phyloP scores from a whole-genome alignment of 2,888 invertebrate species.

The Odontothrips loti region DNA sequence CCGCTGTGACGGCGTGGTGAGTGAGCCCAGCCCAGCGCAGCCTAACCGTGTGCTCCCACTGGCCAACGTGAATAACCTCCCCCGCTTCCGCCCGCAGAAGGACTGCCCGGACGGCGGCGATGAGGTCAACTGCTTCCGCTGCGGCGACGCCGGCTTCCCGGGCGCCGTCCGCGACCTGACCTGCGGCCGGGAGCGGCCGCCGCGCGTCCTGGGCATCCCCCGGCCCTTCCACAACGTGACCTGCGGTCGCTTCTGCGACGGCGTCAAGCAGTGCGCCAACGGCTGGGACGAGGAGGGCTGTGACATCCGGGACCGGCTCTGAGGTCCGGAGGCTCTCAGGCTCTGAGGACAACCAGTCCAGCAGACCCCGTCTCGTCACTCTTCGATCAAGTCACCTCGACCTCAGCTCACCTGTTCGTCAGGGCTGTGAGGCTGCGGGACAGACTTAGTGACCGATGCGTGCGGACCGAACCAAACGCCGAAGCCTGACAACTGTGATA shows the following conservation, averaged over 20 bases:
- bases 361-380: too few species aligned
- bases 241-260: background rate
- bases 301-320: background rate
- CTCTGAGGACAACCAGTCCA: too few species aligned
- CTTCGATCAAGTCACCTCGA: too few species aligned
- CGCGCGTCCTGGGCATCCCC: background rate
- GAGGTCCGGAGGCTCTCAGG: too few species aligned
- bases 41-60: too few species aligned
- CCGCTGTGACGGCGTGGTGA: constrained; percentile 1
- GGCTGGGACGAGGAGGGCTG: constrained; percentile 11
- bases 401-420: too few species aligned
- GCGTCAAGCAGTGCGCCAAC: background rate
- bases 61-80: too few species aligned
- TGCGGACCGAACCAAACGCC: too few species aligned
- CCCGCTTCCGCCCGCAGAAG: background rate
- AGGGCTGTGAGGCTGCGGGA: too few species aligned
- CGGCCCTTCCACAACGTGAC: constrained; percentile 1
- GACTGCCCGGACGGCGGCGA: constrained; percentile 4
- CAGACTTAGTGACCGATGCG: too few species aligned
- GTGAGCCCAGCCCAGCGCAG: background rate
- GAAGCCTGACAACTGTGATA: too few species aligned
- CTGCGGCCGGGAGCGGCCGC: background rate
- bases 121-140: background rate
- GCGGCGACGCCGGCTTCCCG: background rate
- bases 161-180: background rate